phyloP scores from a whole-genome alignment of 2,113 vertebrate genomes.

The Microtus pennsylvanicus region DNA sequence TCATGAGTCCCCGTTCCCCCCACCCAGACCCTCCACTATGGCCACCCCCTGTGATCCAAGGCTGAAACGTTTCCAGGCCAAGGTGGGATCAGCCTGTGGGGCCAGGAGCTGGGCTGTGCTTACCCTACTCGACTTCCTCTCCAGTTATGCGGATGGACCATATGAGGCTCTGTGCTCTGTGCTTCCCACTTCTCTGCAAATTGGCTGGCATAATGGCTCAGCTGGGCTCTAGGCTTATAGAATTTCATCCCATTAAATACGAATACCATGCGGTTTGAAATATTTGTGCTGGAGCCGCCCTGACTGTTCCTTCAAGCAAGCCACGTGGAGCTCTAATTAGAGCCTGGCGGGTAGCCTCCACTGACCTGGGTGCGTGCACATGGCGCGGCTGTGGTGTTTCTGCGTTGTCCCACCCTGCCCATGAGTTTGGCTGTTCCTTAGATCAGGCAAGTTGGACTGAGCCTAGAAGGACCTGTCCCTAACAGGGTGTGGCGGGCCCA shows the following conservation, averaged over 20 bases:
- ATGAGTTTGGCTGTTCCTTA: neutral
- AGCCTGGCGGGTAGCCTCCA: constrained; percentile 39
- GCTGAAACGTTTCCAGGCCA: neutral
- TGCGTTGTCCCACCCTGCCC: neutral
- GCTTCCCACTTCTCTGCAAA: neutral
- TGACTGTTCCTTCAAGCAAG: neutral
- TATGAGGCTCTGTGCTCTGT: neutral
- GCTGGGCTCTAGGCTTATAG: constrained; percentile 56
- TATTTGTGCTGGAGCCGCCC: constrained; percentile 58
- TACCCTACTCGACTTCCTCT: neutral
- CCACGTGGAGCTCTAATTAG: constrained; percentile 64
- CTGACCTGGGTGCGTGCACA: neutral
- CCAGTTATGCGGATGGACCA: neutral
- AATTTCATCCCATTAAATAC: constrained; percentile 55
- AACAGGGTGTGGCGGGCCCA: neutral
- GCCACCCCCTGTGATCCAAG: neutral
- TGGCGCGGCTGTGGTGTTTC: neutral
- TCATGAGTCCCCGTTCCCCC: too few relatives aligned
- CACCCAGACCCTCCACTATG: neutral
- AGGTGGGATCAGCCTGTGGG: neutral
- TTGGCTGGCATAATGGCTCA: constrained; percentile 45
- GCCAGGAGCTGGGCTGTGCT: neutral
- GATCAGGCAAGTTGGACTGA: neutral
- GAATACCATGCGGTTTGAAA: constrained; percentile 63
- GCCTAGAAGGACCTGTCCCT: neutral